These are phyloP conservation scores for Cinclus cinclus DNA, from an alignment of 2,113 vertebrate genomes.

Conservation along the genomic window DNA sequence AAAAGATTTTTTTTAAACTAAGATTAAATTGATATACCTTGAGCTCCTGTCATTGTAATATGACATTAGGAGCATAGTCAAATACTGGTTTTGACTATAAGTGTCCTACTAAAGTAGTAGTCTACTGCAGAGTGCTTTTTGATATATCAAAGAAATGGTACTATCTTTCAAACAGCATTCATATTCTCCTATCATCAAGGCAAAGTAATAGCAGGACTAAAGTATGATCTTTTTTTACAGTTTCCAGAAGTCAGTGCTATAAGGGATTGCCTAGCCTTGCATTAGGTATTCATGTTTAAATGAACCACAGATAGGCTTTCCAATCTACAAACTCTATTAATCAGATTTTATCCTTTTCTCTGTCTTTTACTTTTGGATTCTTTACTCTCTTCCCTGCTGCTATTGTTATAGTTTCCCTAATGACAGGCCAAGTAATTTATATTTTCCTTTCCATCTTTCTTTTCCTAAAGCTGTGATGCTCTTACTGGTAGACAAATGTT, in stretches of 20 bases:
- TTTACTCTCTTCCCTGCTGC: slow-evolving; percentile 9
- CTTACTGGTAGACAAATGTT: not conserved
- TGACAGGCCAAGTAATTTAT: not conserved
- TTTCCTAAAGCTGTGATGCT: not conserved
- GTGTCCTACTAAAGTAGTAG: slow-evolving; percentile 48
- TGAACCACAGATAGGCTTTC: not conserved
- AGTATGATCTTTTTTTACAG: not conserved
- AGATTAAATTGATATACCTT: slow-evolving; percentile 53
- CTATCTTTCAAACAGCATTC: slow-evolving; percentile 51
- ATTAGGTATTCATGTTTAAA: slow-evolving; percentile 19
- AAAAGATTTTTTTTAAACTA: slow-evolving; percentile 47
- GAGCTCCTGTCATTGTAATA: slow-evolving; percentile 54
- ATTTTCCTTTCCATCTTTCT: not conserved
- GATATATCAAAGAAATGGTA: slow-evolving; percentile 62
- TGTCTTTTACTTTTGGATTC: slow-evolving; percentile 21
- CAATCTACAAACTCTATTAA: slow-evolving; percentile 58
- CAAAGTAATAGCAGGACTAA: slow-evolving; percentile 46
- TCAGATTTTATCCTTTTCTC: slow-evolving; percentile 47
- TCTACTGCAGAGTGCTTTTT: slow-evolving; percentile 58
- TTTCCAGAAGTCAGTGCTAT: slow-evolving; percentile 6
- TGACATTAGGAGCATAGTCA: slow-evolving; percentile 57
- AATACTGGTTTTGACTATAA: slow-evolving; percentile 45
- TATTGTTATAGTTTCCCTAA: slow-evolving; percentile 24
- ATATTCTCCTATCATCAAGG: slow-evolving; percentile 48
- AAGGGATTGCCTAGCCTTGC: not conserved